Evolutionary conservation across 2,888 invertebrate genomes (phyloP).

Genomic region (Diadegma fenestrale): DNA sequence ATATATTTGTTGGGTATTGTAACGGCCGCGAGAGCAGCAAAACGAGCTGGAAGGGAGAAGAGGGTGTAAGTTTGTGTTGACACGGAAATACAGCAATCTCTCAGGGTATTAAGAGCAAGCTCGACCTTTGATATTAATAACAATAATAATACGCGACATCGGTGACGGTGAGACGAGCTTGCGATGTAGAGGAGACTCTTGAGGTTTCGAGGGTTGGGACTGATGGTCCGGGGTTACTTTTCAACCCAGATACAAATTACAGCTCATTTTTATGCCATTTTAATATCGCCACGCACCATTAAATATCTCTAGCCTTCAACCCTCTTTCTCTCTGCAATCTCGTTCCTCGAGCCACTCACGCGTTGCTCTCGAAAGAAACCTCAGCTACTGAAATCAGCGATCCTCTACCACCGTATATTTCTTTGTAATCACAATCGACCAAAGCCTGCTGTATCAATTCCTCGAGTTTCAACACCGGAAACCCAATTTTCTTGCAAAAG

Average conservation of each 20-base stretch:
- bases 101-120: slow-evolving; percentile 81
- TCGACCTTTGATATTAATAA: slow-evolving; percentile 83
- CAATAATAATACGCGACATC: slow-evolving; percentile 79
- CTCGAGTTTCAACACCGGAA: slow-evolving; percentile 3
- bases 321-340: slow-evolving; percentile 25
- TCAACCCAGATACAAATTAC: slow-evolving; percentile 84
- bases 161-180: slow-evolving; percentile 63
- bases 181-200: slow-evolving; percentile 35
- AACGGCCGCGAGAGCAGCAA: slow-evolving; percentile 24
- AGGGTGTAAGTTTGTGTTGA: slow-evolving; percentile 71
- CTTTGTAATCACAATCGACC: slow-evolving; percentile 46
- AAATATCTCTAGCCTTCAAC: slow-evolving; percentile 80
- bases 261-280: slow-evolving; percentile 85
- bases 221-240: slow-evolving; percentile 78
- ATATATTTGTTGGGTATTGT: slow-evolving; percentile 48
- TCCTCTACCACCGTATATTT: slow-evolving; percentile 33
- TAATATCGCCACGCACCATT: slow-evolving; percentile 85
- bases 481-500: too few species aligned
- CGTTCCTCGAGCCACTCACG: slow-evolving; percentile 42
- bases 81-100: slow-evolving; percentile 81
- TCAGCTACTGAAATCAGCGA: slow-evolving; percentile 50
- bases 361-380: slow-evolving; percentile 39
- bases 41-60: slow-evolving; percentile 24
- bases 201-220: slow-evolving; percentile 69
- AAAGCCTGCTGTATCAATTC: background rate